Percentiles rank a stretch among this genome's conserved stretches.
These are phyloP conservation scores for Branchipolynoe longqiensis DNA, from an alignment of 2,888 invertebrate species.

Conservation along the genomic window DNA sequence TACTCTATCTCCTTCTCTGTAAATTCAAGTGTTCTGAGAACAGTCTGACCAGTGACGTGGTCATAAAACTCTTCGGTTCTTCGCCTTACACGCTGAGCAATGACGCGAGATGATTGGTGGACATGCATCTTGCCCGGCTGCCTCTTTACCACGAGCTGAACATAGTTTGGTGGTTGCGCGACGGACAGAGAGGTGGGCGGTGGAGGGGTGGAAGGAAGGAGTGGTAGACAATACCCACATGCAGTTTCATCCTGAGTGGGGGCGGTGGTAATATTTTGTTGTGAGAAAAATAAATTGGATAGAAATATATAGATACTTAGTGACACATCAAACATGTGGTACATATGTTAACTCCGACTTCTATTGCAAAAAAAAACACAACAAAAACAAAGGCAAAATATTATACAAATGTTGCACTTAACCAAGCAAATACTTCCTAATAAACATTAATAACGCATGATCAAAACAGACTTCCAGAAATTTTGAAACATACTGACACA, in stretches of 20 bases:
- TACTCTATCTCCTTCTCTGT: constrained; percentile 49
- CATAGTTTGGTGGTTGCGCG: background rate
- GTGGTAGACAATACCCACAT: background rate
- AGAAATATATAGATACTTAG: background rate
- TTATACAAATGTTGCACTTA: background rate
- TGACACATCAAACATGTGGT: background rate
- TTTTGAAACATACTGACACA: background rate
- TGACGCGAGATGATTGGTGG: constrained; percentile 6
- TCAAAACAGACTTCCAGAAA: background rate
- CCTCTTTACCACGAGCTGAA: constrained; percentile 12
- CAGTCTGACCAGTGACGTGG: background rate
- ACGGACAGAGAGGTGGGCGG: too few relatives aligned
- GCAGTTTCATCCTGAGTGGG: background rate
- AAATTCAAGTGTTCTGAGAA: constrained; percentile 48
- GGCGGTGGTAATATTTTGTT: background rate
- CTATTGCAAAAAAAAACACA: background rate
- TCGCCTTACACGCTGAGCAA: constrained; percentile 15
- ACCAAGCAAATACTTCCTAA: too few relatives aligned
- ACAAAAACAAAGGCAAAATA: background rate
- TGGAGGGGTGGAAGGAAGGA: background rate
- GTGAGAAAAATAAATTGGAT: background rate
- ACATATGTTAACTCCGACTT: background rate
- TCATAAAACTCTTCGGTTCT: constrained; percentile 19
- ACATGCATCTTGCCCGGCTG: constrained; percentile 21
- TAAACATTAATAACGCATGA: too few relatives aligned